Evolutionary conservation across 2,888 invertebrate genomes (phyloP), one percentile per base, ranked within the genome.

Genomic region (Tholera decimalis): DNA sequence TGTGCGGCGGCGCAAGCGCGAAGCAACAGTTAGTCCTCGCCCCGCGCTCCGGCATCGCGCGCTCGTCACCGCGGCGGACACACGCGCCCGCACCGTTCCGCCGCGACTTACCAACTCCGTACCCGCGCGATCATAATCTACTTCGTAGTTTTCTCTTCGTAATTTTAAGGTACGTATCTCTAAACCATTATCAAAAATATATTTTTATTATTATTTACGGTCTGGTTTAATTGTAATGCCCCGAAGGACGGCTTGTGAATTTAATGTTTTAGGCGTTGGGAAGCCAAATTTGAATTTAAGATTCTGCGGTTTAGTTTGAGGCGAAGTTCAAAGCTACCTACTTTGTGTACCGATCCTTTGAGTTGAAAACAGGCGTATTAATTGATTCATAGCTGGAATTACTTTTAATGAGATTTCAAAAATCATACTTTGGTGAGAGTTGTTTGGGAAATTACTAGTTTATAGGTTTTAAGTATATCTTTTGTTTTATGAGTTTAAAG

Each of bases 1-100:
- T 80, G 76, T 60, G 67, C 67, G 78, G 77, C 67, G 57, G 87
- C 87, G 89, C 91, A 88, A 81, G 90, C 89, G 90, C 87, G 86
- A 75, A 73, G 89, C 91, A 91, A 91, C 91, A 91, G 91, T 84
- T 90, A 84, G 84, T 85, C 78, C 76, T 74, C 76, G 78, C 76
- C 74, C 82, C 66, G 72, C 54, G 22, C 49, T 59, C 67, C 43
- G 41, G 86, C 79, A 89, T 90, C 88, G 89, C 84, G 85, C 82
- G 87, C 79, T 79, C 77, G 75, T 77, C 64, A 61, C 79, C 64
- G 62, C 57, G 62, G 43, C 26, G 69, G 20, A 71, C 68, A 80
- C 85, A 82, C 87, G 88, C 84, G 78, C 76, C 46, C 53, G 65
- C 58, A 70, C 65, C 63, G 68, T 64, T 26, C 35, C 55, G 41